Evolutionary conservation across 2,888 invertebrate genomes (phyloP).

Genomic region (Cactoblastis cactorum): DNA sequence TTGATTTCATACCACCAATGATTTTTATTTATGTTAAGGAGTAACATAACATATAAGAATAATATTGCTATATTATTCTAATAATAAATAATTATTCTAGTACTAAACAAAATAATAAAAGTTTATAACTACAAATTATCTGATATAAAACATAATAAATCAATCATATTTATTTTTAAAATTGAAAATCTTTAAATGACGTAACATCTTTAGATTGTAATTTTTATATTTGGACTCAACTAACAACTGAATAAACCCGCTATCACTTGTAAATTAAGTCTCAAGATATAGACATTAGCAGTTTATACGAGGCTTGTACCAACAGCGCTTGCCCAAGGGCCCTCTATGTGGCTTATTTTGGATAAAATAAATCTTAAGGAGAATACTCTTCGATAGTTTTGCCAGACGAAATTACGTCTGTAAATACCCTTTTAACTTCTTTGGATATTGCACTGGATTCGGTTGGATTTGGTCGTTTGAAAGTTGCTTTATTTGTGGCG

Average conservation of each 20-base stretch:
- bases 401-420: constrained; percentile 49
- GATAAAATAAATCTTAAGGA: constrained; percentile 64
- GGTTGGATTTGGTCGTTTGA: not conserved
- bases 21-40: too few species aligned
- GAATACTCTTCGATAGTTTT: constrained; percentile 46
- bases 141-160: too few species aligned
- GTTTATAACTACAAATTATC: too few species aligned
- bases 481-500: constrained; percentile 5
- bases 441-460: constrained; percentile 20
- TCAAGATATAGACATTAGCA: constrained; percentile 26
- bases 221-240: too few species aligned
- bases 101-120: too few species aligned
- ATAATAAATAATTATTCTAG: too few species aligned
- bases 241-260: not conserved
- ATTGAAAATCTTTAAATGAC: too few species aligned
- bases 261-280: constrained; percentile 9
- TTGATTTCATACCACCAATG: too few species aligned
- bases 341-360: constrained; percentile 39
- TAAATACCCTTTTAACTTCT: constrained; percentile 31
- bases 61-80: too few species aligned
- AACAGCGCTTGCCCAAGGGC: constrained; percentile 21
- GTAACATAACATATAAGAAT: too few species aligned
- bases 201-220: too few species aligned
- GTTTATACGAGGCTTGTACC: constrained; percentile 31
- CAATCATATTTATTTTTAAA: too few species aligned